Percentiles rank a stretch among this genome's conserved stretches.
phyloP scores from a whole-genome alignment of 2,797 vertebrate genomes.

The Lagocephalus sceleratus region DNA sequence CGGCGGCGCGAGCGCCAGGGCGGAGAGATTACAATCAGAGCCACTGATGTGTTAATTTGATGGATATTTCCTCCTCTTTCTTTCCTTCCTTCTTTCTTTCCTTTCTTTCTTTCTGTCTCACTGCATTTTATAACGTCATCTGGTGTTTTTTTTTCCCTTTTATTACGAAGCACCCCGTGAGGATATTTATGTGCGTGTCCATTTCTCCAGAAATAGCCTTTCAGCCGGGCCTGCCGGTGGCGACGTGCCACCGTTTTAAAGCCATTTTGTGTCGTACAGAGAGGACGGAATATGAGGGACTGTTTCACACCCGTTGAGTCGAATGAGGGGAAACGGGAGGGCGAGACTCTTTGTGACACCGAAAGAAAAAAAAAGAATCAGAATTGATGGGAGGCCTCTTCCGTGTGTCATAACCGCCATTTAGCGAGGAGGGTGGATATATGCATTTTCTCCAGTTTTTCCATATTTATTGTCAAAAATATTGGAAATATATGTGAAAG shows the following conservation, averaged over 20 bases:
- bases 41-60: constrained; percentile 99
- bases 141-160: constrained; percentile 55
- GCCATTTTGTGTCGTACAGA: constrained; percentile 68
- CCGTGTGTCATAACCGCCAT: constrained; percentile 52
- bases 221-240: constrained; percentile 64
- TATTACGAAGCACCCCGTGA: constrained; percentile 73
- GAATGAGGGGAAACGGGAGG: constrained; percentile 63
- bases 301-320: constrained; percentile 66
- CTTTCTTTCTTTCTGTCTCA: constrained; percentile 82
- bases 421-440: constrained; percentile 28
- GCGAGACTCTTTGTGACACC: constrained; percentile 47
- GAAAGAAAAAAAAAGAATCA: constrained; percentile 11
- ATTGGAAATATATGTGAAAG: constrained; percentile 64
- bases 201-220: constrained; percentile 75
- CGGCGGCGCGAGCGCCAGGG: constrained; percentile 75
- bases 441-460: constrained; percentile 60
- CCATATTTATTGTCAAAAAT: constrained; percentile 67
- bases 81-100: constrained; percentile 82
- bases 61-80: constrained; percentile 84
- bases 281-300: constrained; percentile 66
- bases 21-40: constrained; percentile 97
- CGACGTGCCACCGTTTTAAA: constrained; percentile 61
- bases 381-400: constrained; percentile 54
- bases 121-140: constrained; percentile 74
- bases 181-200: constrained; percentile 78